phyloP scores from a whole-genome alignment of 2,113 vertebrate genomes.

The Hippopotamus amphibius region DNA sequence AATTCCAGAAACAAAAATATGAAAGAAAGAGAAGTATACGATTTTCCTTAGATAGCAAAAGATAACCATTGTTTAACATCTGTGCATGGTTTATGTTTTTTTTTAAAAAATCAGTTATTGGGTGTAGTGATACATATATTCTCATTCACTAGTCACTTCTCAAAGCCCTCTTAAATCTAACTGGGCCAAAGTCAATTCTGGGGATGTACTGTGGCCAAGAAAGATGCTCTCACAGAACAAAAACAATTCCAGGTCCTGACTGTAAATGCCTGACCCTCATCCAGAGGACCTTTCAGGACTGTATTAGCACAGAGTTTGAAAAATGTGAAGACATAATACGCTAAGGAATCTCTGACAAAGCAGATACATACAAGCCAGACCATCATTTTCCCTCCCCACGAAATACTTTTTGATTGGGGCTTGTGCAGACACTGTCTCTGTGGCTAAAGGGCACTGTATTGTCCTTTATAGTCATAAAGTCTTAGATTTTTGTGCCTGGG shows the following conservation, averaged over 20 bases:
- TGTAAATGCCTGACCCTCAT: background rate
- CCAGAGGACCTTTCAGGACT: background rate
- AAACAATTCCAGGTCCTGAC: background rate
- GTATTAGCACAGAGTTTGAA: background rate
- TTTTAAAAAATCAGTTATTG: background rate
- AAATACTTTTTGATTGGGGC: background rate
- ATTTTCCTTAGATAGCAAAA: constrained; percentile 8
- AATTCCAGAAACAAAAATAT: background rate
- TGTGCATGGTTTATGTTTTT: background rate
- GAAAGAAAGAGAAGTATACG: background rate
- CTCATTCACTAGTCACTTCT: background rate
- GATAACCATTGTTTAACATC: background rate
- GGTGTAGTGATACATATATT: background rate
- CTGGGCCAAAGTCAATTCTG: background rate
- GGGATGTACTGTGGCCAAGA: background rate
- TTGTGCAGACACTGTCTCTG: background rate
- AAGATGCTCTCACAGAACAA: background rate
- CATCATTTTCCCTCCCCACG: background rate
- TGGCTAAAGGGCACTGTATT: background rate
- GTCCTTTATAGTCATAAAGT: background rate
- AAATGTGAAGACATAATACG: background rate
- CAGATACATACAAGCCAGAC: background rate
- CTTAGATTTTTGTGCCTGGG: background rate
- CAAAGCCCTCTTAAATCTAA: background rate
- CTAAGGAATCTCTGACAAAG: background rate